Evolutionary conservation across 2,888 invertebrate genomes (phyloP).

Genomic region (Dysmachus trigonus): DNA sequence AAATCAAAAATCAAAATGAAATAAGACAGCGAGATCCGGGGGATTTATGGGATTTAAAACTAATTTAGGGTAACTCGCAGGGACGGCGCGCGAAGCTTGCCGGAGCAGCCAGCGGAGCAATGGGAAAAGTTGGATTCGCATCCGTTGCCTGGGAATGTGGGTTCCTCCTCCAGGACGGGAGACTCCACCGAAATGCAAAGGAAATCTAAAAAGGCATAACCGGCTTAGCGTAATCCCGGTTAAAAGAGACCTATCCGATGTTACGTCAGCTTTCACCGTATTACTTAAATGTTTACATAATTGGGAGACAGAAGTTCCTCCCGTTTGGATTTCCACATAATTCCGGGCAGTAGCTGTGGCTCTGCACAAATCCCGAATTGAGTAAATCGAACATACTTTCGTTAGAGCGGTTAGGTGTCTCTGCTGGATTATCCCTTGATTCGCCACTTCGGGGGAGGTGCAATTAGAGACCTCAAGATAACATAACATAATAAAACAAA

Average conservation of each 20-base stretch:
- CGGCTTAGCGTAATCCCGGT: slow-evolving; percentile 17
- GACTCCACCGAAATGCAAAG: not conserved
- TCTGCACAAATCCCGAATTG: not conserved
- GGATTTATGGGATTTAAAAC: slow-evolving; percentile 30
- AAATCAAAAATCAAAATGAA: slow-evolving; percentile 25
- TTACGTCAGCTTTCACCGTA: slow-evolving; percentile 9
- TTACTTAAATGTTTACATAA: slow-evolving; percentile 14
- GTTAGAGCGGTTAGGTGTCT: not conserved
- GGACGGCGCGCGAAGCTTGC: not conserved
- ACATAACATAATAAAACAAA: not conserved
- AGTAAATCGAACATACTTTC: not conserved
- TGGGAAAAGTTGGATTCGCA: slow-evolving; percentile 4
- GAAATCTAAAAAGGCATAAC: slow-evolving; percentile 28
- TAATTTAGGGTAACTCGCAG: not conserved
- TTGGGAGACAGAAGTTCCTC: not conserved
- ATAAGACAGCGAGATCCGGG: not conserved
- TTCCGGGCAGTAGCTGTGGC: not conserved
- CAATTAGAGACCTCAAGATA: not conserved
- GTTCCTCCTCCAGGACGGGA: not conserved
- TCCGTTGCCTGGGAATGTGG: not conserved
- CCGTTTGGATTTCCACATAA: not conserved
- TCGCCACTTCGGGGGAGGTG: not conserved
- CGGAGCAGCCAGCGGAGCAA: not conserved
- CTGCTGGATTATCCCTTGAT: not conserved
- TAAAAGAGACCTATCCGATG: slow-evolving; percentile 22